Percentiles rank a stretch among this genome's conserved stretches.
Conservation (phyloP, 2,797 vertebrate genomes). For the Propithecus perrieri region DNA sequence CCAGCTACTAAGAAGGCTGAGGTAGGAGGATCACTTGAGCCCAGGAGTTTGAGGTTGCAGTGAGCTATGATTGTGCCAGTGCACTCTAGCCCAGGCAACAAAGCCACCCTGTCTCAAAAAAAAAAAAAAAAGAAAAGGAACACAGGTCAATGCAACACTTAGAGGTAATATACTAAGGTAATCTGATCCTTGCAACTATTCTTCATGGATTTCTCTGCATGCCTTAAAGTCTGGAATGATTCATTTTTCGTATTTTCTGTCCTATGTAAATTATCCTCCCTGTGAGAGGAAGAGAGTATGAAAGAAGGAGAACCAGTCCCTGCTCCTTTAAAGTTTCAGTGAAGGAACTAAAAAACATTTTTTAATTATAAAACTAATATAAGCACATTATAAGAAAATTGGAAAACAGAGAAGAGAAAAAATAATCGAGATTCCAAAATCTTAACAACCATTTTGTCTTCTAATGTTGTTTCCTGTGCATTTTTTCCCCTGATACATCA, state of each 20-base stretch:
- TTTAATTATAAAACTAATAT: background rate
- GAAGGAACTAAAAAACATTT: background rate
- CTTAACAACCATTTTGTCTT: background rate
- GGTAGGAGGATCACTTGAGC: no score
- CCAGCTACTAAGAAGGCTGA: no score
- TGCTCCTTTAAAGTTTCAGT: background rate
- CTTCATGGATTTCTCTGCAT: background rate
- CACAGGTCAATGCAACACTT: background rate
- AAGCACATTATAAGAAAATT: background rate
- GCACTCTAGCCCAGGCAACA: no score
- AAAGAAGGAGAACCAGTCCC: background rate
- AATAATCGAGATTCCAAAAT: background rate
- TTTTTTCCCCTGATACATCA: background rate
- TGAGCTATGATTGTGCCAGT: no score
- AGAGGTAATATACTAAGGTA: background rate
- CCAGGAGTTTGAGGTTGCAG: no score
- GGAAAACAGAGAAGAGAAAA: background rate
- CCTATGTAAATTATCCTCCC: background rate
- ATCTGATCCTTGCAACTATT: no score
- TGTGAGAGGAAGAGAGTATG: background rate
- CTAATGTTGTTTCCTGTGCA: background rate
- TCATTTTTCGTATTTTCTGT: background rate
- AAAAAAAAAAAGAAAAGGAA: background rate
- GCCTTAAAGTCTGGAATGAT: background rate
- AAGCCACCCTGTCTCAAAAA: no score